Evolutionary conservation across 2,888 invertebrate genomes (phyloP).

Genomic region (Callinectes sapidus): DNA sequence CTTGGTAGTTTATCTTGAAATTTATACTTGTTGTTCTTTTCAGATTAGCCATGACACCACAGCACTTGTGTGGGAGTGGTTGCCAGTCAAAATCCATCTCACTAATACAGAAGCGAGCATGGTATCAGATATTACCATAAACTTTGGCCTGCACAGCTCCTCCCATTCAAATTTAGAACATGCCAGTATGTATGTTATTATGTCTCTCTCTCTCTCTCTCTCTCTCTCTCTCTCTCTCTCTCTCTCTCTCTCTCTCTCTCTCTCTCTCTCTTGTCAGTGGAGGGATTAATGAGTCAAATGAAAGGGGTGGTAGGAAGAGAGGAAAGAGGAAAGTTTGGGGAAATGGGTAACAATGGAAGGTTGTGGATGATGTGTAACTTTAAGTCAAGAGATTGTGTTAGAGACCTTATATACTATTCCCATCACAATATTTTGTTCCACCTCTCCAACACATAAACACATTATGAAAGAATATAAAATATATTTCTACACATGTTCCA

Average conservation of each 20-base stretch:
- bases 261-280: too few species aligned
- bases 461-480: too few species aligned
- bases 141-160: conserved; percentile 53
- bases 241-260: not conserved
- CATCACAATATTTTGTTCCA: too few species aligned
- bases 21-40: not conserved
- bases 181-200: conserved; percentile 56
- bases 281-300: too few species aligned
- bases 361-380: too few species aligned
- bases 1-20: not conserved
- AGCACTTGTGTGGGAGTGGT: conserved; percentile 72
- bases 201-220: not conserved
- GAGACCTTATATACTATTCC: too few species aligned
- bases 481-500: too few species aligned
- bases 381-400: too few species aligned
- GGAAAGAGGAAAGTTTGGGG: too few species aligned
- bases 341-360: too few species aligned
- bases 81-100: conserved; percentile 51
- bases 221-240: not conserved
- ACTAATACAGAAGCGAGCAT: conserved; percentile 49
- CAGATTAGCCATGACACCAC: conserved; percentile 61
- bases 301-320: too few species aligned
- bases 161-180: conserved; percentile 61
- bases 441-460: too few species aligned
- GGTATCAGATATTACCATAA: conserved; percentile 56